phyloP scores from a whole-genome alignment of 2,113 vertebrate genomes.

The Toxotes chatareus region DNA sequence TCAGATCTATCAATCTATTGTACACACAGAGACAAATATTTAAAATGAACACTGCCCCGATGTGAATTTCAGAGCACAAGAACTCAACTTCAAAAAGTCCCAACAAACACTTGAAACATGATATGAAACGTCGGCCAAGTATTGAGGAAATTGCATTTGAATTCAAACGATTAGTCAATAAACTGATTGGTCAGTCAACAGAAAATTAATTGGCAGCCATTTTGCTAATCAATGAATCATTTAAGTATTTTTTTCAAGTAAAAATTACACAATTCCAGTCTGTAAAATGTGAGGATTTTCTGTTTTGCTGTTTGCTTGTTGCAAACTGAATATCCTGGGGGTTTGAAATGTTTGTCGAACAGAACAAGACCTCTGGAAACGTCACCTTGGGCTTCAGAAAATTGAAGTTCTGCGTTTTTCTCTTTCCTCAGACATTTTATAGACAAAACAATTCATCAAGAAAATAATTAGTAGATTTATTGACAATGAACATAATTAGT shows the following conservation, averaged over 20 bases:
- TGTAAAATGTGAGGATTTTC: not conserved
- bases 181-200: not conserved
- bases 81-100: slow-evolving; percentile 10
- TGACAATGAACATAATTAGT: not conserved
- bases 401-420: no score
- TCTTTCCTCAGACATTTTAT: not conserved
- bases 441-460: not conserved
- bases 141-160: not conserved
- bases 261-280: not conserved
- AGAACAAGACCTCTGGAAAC: not conserved
- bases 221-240: not conserved
- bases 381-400: no score
- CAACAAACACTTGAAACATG: not conserved
- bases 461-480: not conserved
- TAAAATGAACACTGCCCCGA: slow-evolving; percentile 14
- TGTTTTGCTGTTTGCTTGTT: not conserved
- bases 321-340: not conserved
- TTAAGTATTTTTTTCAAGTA: not conserved
- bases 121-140: not conserved
- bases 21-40: slow-evolving; percentile 16
- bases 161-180: not conserved
- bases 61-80: not conserved
- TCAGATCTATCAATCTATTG: not conserved
- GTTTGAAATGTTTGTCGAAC: not conserved
- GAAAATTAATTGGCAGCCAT: not conserved